phyloP scores from a whole-genome alignment of 2,888 invertebrate genomes.

The Agrilus mali region DNA sequence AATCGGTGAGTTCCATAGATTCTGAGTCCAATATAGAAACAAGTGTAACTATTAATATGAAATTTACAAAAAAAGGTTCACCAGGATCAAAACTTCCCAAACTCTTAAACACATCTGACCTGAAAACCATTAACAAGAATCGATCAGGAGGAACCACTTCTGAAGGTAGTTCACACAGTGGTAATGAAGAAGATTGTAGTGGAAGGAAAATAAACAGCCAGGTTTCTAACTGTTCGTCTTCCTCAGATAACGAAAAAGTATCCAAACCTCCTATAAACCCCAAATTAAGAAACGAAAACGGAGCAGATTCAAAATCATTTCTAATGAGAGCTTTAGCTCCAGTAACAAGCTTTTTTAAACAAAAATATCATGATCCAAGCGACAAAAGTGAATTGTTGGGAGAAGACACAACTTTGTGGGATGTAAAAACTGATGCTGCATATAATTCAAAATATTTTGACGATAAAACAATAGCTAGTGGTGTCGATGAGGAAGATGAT shows the following conservation, averaged over 20 bases:
- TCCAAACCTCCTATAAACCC: conserved; percentile 39
- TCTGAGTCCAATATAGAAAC: conserved; percentile 23
- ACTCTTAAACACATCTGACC: conserved; percentile 1
- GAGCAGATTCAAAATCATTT: conserved; percentile 55
- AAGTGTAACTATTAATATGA: too few relatives aligned
- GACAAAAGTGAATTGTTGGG: conserved; percentile 37
- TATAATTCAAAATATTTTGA: too few relatives aligned
- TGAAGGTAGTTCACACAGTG: conserved; percentile 25
- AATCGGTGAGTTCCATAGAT: conserved; percentile 36
- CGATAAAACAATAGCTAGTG: too few relatives aligned
- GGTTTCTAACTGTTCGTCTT: too few relatives aligned
- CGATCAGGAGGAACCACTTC: conserved; percentile 35
- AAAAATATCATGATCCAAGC: conserved; percentile 41
- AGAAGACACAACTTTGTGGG: conserved; percentile 2
- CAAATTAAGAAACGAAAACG: conserved; percentile 32
- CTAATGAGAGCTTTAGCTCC: conserved; percentile 62
- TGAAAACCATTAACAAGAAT: conserved; percentile 15
- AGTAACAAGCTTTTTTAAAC: conserved; percentile 61
- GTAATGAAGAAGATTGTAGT: conserved; percentile 27
- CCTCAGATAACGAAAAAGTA: conserved; percentile 26
- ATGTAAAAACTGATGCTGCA: not conserved
- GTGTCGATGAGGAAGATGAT: too few relatives aligned
- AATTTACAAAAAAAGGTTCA: too few relatives aligned
- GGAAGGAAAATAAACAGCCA: too few relatives aligned
- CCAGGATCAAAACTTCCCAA: not conserved